Conservation (phyloP, 2,888 invertebrate species). For the Micoletzkya japonica region DNA sequence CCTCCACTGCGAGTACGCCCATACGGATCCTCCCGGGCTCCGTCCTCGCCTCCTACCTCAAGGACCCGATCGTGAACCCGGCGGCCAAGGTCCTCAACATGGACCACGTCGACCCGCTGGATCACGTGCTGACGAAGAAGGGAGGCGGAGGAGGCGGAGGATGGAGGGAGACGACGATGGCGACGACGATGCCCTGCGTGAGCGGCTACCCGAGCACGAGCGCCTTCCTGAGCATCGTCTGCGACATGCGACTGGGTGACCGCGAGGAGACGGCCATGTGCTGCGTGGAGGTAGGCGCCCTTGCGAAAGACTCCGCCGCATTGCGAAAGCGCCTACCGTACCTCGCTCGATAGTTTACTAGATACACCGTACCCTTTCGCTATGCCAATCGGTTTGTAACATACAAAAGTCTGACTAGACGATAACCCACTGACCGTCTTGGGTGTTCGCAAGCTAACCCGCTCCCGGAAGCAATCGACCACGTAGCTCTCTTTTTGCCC, state of each 20-base stretch:
- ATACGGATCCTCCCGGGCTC: slow-evolving; percentile 40
- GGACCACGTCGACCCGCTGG: slow-evolving; percentile 19
- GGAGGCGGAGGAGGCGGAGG: too few relatives aligned
- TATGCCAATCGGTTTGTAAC: background rate
- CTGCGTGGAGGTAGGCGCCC: slow-evolving; percentile 8
- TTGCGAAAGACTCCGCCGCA: too few relatives aligned
- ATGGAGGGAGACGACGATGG: background rate
- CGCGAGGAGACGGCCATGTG: slow-evolving; percentile 18
- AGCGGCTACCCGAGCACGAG: slow-evolving; percentile 47
- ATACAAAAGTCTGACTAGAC: background rate
- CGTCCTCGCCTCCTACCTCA: slow-evolving; percentile 37
- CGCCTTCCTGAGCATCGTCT: slow-evolving; percentile 48
- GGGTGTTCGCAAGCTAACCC: background rate
- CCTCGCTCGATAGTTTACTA: too few relatives aligned
- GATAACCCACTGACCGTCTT: background rate
- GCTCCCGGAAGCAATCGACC: too few relatives aligned
- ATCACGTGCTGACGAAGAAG: background rate
- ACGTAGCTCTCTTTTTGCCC: too few relatives aligned
- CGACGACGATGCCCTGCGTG: slow-evolving; percentile 37
- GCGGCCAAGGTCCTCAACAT: slow-evolving; percentile 32
- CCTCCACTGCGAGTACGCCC: slow-evolving; percentile 36
- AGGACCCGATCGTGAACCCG: slow-evolving; percentile 44
- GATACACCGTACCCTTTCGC: too few relatives aligned
- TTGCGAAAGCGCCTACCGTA: too few relatives aligned
- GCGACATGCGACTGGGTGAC: slow-evolving; percentile 35